Evolutionary conservation across 2,113 vertebrate genomes (phyloP).

Genomic region (Pan paniscus): DNA sequence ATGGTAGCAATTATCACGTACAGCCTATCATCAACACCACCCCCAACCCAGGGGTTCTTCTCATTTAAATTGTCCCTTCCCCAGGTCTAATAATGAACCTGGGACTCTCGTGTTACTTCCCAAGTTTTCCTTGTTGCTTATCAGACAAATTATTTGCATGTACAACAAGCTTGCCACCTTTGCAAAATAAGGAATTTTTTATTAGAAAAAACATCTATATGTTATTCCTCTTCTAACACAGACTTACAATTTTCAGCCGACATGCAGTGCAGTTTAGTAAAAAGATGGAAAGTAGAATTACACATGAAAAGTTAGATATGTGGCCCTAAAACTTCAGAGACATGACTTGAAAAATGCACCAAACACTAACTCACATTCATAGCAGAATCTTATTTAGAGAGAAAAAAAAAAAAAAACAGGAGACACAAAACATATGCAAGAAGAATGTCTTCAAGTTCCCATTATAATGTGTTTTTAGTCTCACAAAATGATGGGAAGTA

Average conservation of each 20-base stretch:
- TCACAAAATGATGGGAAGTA: not conserved
- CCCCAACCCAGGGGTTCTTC: fast-evolving
- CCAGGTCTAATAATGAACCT: not conserved
- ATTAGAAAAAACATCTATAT: not conserved
- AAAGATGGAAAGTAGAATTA: not conserved
- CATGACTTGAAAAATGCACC: not conserved
- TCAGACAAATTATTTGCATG: not conserved
- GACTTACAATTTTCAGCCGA: not conserved
- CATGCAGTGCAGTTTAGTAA: not conserved
- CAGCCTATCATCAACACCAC: fast-evolving
- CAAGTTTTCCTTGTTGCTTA: not conserved
- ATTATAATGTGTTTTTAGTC: not conserved
- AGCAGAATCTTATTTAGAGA: not conserved
- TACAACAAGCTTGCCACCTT: not conserved
- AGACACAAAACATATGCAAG: not conserved
- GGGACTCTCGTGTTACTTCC: not conserved
- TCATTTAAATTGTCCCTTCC: not conserved
- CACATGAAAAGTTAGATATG: not conserved
- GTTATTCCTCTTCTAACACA: not conserved
- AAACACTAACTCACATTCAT: not conserved
- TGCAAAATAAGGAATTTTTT: not conserved
- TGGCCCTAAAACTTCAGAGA: not conserved
- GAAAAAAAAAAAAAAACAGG: not conserved
- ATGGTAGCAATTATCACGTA: not conserved
- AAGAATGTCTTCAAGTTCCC: not conserved